A percentile compares a stretch with the other conserved stretches of the same genome.
phyloP scores from a whole-genome alignment of 64 coral and sea anemone species.

The Montipora sp. region DNA sequence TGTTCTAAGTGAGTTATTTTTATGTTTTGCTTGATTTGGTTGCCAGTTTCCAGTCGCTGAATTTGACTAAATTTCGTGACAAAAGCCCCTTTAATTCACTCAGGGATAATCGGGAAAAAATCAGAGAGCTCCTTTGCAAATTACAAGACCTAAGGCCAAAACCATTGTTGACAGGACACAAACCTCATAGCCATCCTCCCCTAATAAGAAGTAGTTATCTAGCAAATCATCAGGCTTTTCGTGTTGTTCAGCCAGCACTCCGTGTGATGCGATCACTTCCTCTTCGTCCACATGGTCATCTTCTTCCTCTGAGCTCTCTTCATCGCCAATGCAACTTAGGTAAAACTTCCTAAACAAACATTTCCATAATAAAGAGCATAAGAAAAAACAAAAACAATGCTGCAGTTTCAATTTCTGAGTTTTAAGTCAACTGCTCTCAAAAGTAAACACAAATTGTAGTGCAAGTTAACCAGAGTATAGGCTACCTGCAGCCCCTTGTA shows the following conservation, averaged over 20 bases:
- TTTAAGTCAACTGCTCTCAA: too few species aligned
- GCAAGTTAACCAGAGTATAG: too few species aligned
- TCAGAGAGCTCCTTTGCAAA: too few species aligned
- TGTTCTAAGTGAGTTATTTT: too few species aligned
- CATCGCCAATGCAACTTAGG: conserved; percentile 80
- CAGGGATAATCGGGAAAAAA: too few species aligned
- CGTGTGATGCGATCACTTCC: conserved; percentile 67
- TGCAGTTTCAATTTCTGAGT: too few species aligned
- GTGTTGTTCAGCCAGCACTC: conserved; percentile 61
- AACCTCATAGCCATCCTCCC: conserved; percentile 88
- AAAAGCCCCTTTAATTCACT: too few species aligned
- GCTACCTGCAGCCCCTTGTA: too few species aligned
- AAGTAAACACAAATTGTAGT: too few species aligned
- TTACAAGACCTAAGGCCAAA: background rate
- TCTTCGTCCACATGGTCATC: conserved; percentile 40
- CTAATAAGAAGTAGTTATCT: conserved; percentile 79
- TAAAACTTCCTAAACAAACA: conserved; percentile 84
- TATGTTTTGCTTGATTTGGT: too few species aligned
- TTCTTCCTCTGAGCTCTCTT: conserved; percentile 73
- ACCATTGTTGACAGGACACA: background rate
- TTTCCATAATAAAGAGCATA: background rate
- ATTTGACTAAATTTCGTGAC: too few species aligned
- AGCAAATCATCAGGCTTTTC: conserved; percentile 91
- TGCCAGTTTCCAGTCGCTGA: too few species aligned
- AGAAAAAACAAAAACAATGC: background rate